Base-by-base conservation (phyloP, 1,140 invertebrate species). In the Apocrypta bakeri region DNA sequence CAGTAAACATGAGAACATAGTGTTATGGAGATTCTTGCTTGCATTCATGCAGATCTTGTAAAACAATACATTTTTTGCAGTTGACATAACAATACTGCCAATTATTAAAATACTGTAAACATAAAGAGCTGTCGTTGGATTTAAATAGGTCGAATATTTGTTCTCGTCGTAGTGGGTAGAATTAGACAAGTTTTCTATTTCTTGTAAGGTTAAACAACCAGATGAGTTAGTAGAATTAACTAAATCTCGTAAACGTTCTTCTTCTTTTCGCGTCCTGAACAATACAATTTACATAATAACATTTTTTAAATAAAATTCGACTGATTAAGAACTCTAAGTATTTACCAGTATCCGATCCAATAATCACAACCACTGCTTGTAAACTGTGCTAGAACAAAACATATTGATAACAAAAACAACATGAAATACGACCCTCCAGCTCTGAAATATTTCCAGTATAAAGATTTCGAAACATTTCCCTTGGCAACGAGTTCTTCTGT, bases 21-120 rank as follows among this genome's bases (percentile, higher is more conserved):
- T 88, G 84, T 95, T 94, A 85, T 96, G 96, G 27, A 96, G 89
- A 84, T 92, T 94, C 79, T 93, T 93, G 17, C 95, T 95, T 1
- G 95, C 93, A 80, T 92, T 93, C 92, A 96, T 95, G 78, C 95
- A 95, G 69, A 95, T 92, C 63, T 92, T 88, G 86, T 91, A 93
- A 84, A 93, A 93, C 0, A 90, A 40, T 3, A 93, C 83, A 83
- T 93, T 93, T 79, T 92, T 88, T 1, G 88, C 75, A 6, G 90
- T 84, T 0, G 91, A 92, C 25, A 91, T 81, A 0, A 92, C 33
- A 24, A 91, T 87, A 31, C 90, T 88, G 1, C 73, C 79, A 0
- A 84, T 14, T 40, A 93, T 89, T 27, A 93, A 89, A 68, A 24
- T 82, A 37, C 88, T 87, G 81, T 93, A 93, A 37, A 93, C 88